phyloP scores from a whole-genome alignment of 2,888 invertebrate genomes.

The Torymus texanus region DNA sequence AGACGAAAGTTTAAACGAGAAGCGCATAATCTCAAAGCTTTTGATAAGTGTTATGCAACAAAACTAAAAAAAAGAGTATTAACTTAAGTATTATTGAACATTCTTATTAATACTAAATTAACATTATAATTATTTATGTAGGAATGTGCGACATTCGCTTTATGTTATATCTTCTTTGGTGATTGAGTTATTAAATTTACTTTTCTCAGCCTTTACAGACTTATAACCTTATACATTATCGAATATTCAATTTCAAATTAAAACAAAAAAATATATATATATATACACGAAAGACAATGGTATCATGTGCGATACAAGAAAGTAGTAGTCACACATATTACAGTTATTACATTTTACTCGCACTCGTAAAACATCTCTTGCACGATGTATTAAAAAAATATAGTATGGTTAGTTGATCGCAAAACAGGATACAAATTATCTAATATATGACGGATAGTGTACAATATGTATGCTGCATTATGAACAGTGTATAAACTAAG shows the following conservation, averaged over 20 bases:
- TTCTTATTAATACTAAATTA: slow-evolving; percentile 22
- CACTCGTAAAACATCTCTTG: slow-evolving; percentile 48
- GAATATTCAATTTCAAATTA: slow-evolving; percentile 7
- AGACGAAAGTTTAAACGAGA: slow-evolving; percentile 28
- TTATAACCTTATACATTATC: slow-evolving; percentile 20
- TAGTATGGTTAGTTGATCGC: slow-evolving; percentile 36
- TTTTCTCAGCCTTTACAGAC: slow-evolving; percentile 14
- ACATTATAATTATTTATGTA: slow-evolving; percentile 21
- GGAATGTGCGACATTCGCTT: neutral
- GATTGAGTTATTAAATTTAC: slow-evolving; percentile 27
- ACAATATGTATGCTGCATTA: slow-evolving; percentile 49
- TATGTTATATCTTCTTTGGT: neutral
- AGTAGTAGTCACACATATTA: slow-evolving; percentile 49
- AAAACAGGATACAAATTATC: slow-evolving; percentile 25
- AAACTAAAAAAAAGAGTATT: slow-evolving; percentile 37
- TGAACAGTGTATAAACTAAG: slow-evolving; percentile 64
- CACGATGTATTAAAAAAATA: slow-evolving; percentile 43
- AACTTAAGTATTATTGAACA: slow-evolving; percentile 28
- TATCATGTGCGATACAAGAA: slow-evolving; percentile 42
- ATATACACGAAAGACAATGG: neutral
- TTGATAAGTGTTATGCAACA: slow-evolving; percentile 32
- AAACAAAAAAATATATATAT: slow-evolving; percentile 26
- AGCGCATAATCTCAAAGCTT: slow-evolving; percentile 44
- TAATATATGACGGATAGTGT: slow-evolving; percentile 44
- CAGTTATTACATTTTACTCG: slow-evolving; percentile 44